Base-by-base conservation (phyloP, 1,140 invertebrate genomes). In the Cyclina sinensis region DNA sequence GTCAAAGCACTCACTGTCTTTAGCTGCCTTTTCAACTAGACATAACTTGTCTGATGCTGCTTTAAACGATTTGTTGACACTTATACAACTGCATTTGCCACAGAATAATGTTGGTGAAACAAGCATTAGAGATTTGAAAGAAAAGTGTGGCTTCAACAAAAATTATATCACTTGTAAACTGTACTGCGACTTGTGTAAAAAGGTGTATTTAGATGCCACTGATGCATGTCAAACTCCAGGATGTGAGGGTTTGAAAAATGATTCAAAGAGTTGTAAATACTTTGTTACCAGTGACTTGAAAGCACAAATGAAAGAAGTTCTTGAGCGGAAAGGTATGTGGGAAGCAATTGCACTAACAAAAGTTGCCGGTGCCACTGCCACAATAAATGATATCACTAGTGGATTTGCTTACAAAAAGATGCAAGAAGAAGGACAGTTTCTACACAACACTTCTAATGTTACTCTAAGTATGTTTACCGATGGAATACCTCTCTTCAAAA, bases 201-300 rank as follows among this genome's bases (percentile, higher is more conserved):
- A 30, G 35, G 27, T 80, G 18, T 87, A 54, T 80, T 54, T 54
- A 21, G 51, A 68, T 48, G 62, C 43, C 16, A 68, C 16, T 65
- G 27, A 80, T 73, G 9, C 14, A 30, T 87, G 85, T 65, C 30
- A 35, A 80, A 87, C 85, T 68, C 86, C 86, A 39, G 62, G 62
- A 54, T 88, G 86, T 88, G 54, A 73, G 21, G 59, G 78, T 30
- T 57, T 37, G 4, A 82, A 82, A n/a, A 57, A 57, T 39, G 70
- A 59, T 70, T 27, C 48, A 70, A 76, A 24, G 0, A 76, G n/a
- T 18, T 43, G 83, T 12, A 85, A 81, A 24, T 90, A 59, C 32
- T 90, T 90, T 78, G 89, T 90, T 24, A 74, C 59, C 21, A 83
- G 84, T 39, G 79, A 90, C 68, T 65, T 90, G 30, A 74, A 59